Conservation (phyloP, 2,113 vertebrate genomes). For the Sapayoa aenigma region DNA sequence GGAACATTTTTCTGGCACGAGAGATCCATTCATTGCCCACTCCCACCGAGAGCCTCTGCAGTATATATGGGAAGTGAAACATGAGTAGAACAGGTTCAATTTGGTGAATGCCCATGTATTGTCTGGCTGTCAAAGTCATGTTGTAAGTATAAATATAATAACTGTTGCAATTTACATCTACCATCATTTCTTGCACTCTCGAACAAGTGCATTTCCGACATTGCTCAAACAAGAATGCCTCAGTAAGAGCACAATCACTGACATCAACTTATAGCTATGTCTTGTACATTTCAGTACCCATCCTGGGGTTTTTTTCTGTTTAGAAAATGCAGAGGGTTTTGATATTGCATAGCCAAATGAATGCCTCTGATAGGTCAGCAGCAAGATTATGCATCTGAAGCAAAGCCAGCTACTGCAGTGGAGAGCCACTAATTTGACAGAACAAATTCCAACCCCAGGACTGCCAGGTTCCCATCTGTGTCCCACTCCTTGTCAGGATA, state of each 20-base stretch:
- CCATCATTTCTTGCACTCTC: neutral
- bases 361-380: neutral
- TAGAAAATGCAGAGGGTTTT: neutral
- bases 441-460: neutral
- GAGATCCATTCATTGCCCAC: neutral
- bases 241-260: neutral
- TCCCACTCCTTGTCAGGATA: neutral
- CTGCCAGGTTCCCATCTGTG: neutral
- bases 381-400: neutral
- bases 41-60: conserved; percentile 8
- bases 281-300: neutral
- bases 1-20: neutral
- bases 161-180: neutral
- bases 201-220: neutral
- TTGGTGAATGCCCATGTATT: neutral
- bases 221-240: neutral
- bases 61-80: neutral
- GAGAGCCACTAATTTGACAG: neutral
- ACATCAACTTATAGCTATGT: neutral
- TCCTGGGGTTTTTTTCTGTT: neutral
- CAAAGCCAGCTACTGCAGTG: neutral
- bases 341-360: neutral
- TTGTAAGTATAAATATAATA: neutral
- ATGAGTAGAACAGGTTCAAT: neutral
- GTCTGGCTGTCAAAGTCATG: neutral